Conservation (phyloP, 1,140 invertebrate genomes). For the Diorhabda carinulata region DNA sequence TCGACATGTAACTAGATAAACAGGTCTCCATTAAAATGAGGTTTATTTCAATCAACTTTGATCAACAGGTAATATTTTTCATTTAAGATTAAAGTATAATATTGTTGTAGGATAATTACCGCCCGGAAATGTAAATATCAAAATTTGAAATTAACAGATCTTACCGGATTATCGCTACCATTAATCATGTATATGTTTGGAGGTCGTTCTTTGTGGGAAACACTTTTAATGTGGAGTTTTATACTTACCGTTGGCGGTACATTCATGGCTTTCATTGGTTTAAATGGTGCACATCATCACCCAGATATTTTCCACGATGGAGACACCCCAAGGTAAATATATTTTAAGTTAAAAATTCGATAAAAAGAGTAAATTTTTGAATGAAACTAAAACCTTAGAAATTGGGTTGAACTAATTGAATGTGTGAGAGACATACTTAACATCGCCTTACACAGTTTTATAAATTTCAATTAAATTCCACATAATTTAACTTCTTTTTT, state of each 20-base stretch:
- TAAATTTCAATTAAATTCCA: background rate
- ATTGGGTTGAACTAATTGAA: background rate
- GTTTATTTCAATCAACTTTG: no score
- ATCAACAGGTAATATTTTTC: no score
- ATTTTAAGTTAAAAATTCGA: no score
- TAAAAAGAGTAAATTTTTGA: no score
- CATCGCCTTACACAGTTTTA: background rate
- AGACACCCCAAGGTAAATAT: conserved; percentile 56
- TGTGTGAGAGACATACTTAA: background rate
- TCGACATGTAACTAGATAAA: no score
- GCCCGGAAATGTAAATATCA: no score
- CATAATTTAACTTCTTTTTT: background rate
- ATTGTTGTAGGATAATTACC: no score
- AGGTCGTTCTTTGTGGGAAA: conserved; percentile 39
- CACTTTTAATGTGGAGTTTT: conserved; percentile 55
- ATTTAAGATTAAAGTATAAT: no score
- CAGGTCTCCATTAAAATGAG: no score
- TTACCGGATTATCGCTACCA: conserved; percentile 54
- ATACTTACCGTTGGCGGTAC: background rate
- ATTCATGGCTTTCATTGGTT: background rate
- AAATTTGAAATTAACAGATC: conserved; percentile 34
- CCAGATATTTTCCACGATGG: conserved; percentile 81
- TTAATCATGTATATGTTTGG: conserved; percentile 51
- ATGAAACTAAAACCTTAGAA: background rate
- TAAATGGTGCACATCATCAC: conserved; percentile 79